These are phyloP conservation scores for Noctuana brunneofusca DNA, from an alignment of 2,888 invertebrate species.

Conservation along the genomic window DNA sequence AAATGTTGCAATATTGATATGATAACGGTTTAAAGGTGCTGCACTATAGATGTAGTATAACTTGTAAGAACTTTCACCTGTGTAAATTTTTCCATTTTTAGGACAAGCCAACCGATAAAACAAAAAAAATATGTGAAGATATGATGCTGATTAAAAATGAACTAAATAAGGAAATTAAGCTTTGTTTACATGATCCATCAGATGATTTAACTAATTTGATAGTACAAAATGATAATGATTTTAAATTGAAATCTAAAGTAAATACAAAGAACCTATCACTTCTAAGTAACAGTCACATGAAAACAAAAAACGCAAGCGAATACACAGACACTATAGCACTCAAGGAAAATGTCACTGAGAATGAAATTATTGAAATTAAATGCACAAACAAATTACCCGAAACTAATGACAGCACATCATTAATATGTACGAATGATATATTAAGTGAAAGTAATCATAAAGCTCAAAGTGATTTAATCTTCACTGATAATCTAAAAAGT, in stretches of 20 bases:
- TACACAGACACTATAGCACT: constrained; percentile 36
- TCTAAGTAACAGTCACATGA: background rate
- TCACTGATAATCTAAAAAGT: constrained; percentile 40
- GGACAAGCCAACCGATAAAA: constrained; percentile 47
- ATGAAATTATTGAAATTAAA: constrained; percentile 40
- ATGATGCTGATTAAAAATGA: constrained; percentile 15
- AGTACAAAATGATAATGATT: constrained; percentile 54
- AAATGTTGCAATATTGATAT: too few relatives aligned
- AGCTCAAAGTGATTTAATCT: constrained; percentile 2
- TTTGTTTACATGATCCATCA: constrained; percentile 47
- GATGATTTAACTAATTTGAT: constrained; percentile 52
- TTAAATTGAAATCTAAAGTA: constrained; percentile 54
- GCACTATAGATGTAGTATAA: too few relatives aligned
- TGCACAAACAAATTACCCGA: constrained; percentile 40
- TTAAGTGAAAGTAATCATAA: constrained; percentile 31
- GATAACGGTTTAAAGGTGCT: too few relatives aligned
- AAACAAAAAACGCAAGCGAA: constrained; percentile 34
- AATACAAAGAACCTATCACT: constrained; percentile 27
- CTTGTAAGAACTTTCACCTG: too few relatives aligned
- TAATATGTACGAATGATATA: background rate
- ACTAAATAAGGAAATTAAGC: constrained; percentile 43
- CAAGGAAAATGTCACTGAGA: constrained; percentile 34
- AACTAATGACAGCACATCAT: background rate
- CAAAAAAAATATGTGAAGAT: constrained; percentile 23
- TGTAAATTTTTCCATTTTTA: constrained; percentile 42